These are phyloP conservation scores for Drosophila affinis DNA, from an alignment of 2,888 invertebrate genomes.

Conservation along the genomic window DNA sequence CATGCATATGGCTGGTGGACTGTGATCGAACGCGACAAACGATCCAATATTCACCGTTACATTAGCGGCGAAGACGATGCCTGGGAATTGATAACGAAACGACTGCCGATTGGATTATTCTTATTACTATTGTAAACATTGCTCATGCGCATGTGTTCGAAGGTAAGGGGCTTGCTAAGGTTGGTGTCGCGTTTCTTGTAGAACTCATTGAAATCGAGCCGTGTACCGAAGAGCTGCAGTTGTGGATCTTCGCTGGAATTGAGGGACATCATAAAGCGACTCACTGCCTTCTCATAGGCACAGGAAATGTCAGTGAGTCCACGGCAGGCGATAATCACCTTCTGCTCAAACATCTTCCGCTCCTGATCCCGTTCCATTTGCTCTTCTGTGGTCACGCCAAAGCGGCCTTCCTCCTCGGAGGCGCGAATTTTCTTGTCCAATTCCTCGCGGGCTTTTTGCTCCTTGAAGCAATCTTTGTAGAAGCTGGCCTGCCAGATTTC, in stretches of 20 bases:
- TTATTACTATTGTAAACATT: slow-evolving; percentile 27
- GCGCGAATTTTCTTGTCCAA: slow-evolving; percentile 60
- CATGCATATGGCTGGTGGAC: background rate
- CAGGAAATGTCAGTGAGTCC: slow-evolving; percentile 77
- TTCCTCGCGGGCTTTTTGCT: slow-evolving; percentile 72
- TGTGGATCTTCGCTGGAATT: slow-evolving; percentile 93
- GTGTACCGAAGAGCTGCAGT: slow-evolving; percentile 94
- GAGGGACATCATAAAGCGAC: slow-evolving; percentile 92
- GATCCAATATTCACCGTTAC: slow-evolving; percentile 6
- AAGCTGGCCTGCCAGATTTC: slow-evolving; percentile 83
- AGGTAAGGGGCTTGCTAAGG: slow-evolving; percentile 88
- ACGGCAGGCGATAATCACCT: slow-evolving; percentile 69
- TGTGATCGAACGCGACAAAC: background rate
- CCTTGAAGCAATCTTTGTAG: slow-evolving; percentile 81
- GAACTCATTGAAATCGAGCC: slow-evolving; percentile 97
- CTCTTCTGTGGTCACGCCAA: slow-evolving; percentile 80
- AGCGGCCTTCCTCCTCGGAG: slow-evolving; percentile 77
- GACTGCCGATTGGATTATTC: slow-evolving; percentile 18
- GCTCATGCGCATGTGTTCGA: slow-evolving; percentile 87
- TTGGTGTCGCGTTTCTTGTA: slow-evolving; percentile 93
- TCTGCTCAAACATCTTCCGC: slow-evolving; percentile 81
- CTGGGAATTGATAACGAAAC: slow-evolving; percentile 23
- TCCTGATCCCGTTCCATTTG: slow-evolving; percentile 82
- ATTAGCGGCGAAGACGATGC: background rate
- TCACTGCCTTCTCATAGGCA: slow-evolving; percentile 90